These are phyloP conservation scores for Mormyrus iriodes DNA, from an alignment of 2,113 vertebrate genomes.

Conservation along the genomic window DNA sequence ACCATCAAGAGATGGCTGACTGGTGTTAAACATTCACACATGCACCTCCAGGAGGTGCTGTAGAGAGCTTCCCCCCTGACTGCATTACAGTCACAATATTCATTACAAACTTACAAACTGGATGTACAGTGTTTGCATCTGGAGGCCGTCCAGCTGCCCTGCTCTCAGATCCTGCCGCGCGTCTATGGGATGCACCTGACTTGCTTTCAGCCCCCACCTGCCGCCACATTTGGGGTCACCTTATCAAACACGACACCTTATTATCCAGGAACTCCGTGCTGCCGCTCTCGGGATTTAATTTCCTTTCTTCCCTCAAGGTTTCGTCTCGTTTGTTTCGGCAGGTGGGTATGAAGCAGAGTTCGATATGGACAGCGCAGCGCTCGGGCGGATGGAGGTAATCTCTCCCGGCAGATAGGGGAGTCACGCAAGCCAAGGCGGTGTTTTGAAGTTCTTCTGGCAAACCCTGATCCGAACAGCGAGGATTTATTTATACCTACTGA, in stretches of 20 bases:
- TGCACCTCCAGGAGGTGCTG: background rate
- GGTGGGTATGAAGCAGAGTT: background rate
- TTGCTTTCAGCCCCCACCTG: background rate
- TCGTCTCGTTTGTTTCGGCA: background rate
- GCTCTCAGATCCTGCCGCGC: background rate
- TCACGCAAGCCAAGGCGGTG: background rate
- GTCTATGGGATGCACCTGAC: background rate
- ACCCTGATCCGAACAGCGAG: background rate
- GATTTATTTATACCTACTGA: constrained; percentile 11
- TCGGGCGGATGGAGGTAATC: background rate
- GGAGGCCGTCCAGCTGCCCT: background rate
- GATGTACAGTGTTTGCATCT: background rate
- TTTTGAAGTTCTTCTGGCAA: background rate
- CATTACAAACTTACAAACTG: background rate
- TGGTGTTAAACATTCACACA: no score
- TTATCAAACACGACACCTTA: background rate
- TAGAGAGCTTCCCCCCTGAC: background rate
- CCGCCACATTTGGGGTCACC: background rate
- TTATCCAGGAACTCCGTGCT: background rate
- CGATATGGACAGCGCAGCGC: background rate
- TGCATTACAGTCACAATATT: no score
- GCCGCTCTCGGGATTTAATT: background rate
- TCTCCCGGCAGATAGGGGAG: background rate
- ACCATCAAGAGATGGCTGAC: no score
- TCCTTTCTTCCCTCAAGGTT: background rate